Conservation (phyloP, 2,113 vertebrate genomes). For the Mugil cephalus region DNA sequence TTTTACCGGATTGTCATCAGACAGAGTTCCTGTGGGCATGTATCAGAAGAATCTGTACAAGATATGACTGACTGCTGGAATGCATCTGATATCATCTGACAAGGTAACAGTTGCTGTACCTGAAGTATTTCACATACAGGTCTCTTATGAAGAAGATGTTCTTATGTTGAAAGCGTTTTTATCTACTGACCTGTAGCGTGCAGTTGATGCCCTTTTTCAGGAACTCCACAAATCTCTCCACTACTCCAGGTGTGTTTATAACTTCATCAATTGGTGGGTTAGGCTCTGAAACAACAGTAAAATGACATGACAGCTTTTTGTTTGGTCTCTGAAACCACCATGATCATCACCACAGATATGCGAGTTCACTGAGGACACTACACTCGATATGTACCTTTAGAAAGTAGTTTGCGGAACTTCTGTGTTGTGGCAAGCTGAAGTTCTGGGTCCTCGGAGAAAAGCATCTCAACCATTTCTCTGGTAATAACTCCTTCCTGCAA, state of each 20-base stretch:
- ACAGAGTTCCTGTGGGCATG: neutral
- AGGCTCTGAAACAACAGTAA: constrained; percentile 85
- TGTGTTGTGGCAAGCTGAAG: constrained; percentile 95
- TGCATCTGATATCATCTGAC: neutral
- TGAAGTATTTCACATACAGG: neutral
- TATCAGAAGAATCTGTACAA: neutral
- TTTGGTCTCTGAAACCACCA: neutral
- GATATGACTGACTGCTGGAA: neutral
- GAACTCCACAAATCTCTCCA: constrained; percentile 97
- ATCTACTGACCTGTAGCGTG: constrained; percentile 92
- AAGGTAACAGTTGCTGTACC: neutral
- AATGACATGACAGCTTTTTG: neutral
- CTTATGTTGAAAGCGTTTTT: neutral
- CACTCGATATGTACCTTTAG: constrained; percentile 88
- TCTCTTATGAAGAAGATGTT: neutral
- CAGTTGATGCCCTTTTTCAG: constrained; percentile 94
- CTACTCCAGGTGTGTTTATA: constrained; percentile 93
- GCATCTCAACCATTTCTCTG: constrained; percentile 97
- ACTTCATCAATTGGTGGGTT: constrained; percentile 99
- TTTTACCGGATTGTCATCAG: neutral
- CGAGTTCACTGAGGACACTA: neutral
- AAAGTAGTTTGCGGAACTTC: constrained; percentile 97
- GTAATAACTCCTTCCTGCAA: constrained; percentile 95
- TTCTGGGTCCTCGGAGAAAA: constrained; percentile 97
- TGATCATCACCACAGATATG: neutral